Percentiles rank a stretch among this genome's conserved stretches.
These are phyloP conservation scores for Xiphophorus hellerii DNA, from an alignment of 2,113 vertebrate species.

Conservation along the genomic window DNA sequence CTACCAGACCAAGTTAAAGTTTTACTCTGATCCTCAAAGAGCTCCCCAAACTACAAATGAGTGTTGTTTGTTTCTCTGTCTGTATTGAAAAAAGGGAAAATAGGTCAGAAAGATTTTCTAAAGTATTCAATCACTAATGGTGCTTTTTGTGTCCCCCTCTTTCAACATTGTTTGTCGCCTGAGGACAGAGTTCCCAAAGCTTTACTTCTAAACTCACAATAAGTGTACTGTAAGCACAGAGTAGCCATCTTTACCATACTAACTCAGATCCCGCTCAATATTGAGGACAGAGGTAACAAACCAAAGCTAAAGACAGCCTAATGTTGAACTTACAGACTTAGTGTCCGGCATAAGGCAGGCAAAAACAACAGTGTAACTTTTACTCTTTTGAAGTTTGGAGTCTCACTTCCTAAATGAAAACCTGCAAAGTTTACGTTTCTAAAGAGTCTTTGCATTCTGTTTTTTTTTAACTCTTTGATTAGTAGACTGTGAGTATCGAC, in stretches of 20 bases:
- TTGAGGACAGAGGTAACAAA: constrained; percentile 73
- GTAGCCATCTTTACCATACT: not conserved
- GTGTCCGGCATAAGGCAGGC: constrained; percentile 15
- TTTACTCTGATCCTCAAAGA: not conserved
- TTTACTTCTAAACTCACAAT: constrained; percentile 89
- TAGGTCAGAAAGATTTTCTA: constrained; percentile 96
- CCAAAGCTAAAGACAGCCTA: constrained; percentile 71
- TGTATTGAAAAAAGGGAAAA: constrained; percentile 80
- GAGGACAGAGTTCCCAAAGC: constrained; percentile 88
- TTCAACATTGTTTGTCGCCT: constrained; percentile 80
- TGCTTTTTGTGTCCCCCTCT: constrained; percentile 27
- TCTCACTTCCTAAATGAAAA: constrained; percentile 47
- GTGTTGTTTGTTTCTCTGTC: constrained; percentile 9
- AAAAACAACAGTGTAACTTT: constrained; percentile 12
- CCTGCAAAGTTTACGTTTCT: constrained; percentile 53
- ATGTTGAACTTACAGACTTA: constrained; percentile 21
- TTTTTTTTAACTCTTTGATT: constrained; percentile 66
- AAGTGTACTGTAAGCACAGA: constrained; percentile 71
- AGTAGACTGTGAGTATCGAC: constrained; percentile 74
- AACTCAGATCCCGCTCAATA: constrained; percentile 72
- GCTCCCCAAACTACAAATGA: constrained; percentile 40
- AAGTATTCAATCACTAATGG: constrained; percentile 82
- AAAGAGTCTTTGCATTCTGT: constrained; percentile 36
- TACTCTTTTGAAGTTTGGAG: constrained; percentile 57
- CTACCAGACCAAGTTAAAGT: too few relatives aligned